Percentiles rank a stretch among this genome's conserved stretches.
Conservation (phyloP, 2,888 invertebrate genomes). For the Thecocarcelia acutangulata region DNA sequence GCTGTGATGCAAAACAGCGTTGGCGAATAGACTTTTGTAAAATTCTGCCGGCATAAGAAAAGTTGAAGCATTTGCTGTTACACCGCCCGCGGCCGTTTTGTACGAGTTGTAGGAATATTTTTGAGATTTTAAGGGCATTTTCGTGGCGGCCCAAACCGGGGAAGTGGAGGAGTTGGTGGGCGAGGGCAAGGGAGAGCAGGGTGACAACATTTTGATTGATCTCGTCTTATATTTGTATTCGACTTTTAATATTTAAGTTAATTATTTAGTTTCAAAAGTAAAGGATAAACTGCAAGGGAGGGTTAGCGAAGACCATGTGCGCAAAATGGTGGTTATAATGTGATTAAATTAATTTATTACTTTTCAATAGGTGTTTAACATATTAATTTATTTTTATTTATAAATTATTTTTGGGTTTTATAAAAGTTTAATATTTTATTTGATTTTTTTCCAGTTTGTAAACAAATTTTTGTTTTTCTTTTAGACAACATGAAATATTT, state of each 20-base stretch:
- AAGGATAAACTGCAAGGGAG: no score
- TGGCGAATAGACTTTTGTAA: slow-evolving; percentile 90
- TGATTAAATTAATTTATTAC: no score
- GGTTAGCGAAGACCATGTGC: no score
- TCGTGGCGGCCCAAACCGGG: not conserved
- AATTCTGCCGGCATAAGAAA: slow-evolving; percentile 89
- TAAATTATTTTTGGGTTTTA: slow-evolving; percentile 31
- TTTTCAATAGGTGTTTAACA: no score
- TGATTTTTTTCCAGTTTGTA: slow-evolving; percentile 5
- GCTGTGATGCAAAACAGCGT: slow-evolving; percentile 84
- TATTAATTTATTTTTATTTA: no score
- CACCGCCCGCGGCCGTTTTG: slow-evolving; percentile 14
- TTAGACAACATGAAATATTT: not conserved
- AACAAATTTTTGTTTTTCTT: not conserved
- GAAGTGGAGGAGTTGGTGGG: slow-evolving; percentile 26
- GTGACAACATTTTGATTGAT: slow-evolving; percentile 51
- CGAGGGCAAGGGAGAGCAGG: slow-evolving; percentile 44
- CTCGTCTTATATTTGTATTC: not conserved
- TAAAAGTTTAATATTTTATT: not conserved
- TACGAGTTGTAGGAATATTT: slow-evolving; percentile 4
- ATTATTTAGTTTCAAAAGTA: no score
- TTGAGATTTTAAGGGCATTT: slow-evolving; percentile 54
- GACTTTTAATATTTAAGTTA: no score
- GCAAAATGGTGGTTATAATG: no score
- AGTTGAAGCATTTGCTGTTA: slow-evolving; percentile 74